Conservation (phyloP, 1,140 invertebrate species). For the Temnothorax nylanderi region DNA sequence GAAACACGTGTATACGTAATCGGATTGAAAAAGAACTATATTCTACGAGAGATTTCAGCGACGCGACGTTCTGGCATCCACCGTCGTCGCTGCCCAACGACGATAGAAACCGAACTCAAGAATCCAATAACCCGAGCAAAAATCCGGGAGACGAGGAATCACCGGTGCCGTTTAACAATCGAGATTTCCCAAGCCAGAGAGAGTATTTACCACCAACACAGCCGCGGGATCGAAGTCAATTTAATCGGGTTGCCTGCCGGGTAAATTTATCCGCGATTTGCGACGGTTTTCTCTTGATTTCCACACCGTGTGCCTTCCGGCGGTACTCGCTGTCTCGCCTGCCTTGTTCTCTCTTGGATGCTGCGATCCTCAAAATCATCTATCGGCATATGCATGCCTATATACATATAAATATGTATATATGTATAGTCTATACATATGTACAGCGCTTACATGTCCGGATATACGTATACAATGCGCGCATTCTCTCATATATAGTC, state of each 20-base stretch:
- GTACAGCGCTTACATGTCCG: background rate
- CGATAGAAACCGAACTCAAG: constrained; percentile 12
- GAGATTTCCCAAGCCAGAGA: constrained; percentile 28
- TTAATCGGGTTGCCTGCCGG: constrained; percentile 46
- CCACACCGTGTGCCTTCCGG: constrained; percentile 8
- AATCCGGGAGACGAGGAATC: constrained; percentile 47
- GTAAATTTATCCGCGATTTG: constrained; percentile 57
- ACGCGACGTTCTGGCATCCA: background rate
- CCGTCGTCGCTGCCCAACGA: background rate
- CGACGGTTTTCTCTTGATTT: constrained; percentile 51
- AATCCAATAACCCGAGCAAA: constrained; percentile 62
- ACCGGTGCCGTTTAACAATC: constrained; percentile 44
- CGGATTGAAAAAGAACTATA: constrained; percentile 52
- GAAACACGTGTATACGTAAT: constrained; percentile 37
- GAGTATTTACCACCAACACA: constrained; percentile 43
- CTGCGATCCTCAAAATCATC: constrained; percentile 6
- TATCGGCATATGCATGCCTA: background rate
- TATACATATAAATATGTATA: background rate
- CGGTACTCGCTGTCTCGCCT: background rate
- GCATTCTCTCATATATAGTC: background rate
- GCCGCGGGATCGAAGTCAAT: constrained; percentile 46
- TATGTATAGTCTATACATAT: background rate
- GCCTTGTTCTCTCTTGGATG: background rate
- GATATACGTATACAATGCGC: background rate
- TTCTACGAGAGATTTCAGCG: constrained; percentile 57